Percentiles rank a stretch among this genome's conserved stretches.
These are phyloP conservation scores for Folsomia candida DNA, from an alignment of 2,888 invertebrate species.

Conservation along the genomic window DNA sequence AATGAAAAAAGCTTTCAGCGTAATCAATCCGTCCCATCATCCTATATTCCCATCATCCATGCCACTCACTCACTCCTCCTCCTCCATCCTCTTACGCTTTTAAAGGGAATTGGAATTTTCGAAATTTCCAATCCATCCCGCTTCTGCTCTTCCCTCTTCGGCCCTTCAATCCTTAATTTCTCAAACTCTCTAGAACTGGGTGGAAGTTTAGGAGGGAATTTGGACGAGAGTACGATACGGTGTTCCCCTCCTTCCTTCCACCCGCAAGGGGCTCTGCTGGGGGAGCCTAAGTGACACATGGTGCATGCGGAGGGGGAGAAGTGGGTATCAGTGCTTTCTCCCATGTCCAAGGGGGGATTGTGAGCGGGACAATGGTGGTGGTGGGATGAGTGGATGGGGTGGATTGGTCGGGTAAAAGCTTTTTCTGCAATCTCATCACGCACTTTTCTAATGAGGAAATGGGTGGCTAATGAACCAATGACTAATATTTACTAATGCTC, in stretches of 20 bases:
- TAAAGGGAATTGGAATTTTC: conserved; percentile 50
- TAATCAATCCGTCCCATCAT: conserved; percentile 47
- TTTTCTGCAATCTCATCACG: conserved; percentile 5
- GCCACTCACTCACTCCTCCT: conserved; percentile 25
- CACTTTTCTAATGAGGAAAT: conserved; percentile 11
- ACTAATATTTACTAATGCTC: conserved; percentile 10
- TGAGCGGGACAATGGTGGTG: neutral
- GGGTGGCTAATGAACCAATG: conserved; percentile 10
- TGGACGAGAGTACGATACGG: too few relatives aligned
- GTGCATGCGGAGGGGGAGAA: neutral
- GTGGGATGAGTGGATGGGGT: neutral
- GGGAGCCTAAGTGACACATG: too few relatives aligned
- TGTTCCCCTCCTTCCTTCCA: too few relatives aligned
- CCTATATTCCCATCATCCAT: conserved; percentile 19
- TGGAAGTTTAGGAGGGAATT: too few relatives aligned
- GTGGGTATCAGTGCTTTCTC: neutral
- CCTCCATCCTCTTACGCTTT: conserved; percentile 42
- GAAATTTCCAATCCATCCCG: conserved; percentile 32
- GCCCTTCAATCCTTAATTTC: too few relatives aligned
- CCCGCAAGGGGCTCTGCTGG: too few relatives aligned
- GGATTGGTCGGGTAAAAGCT: neutral
- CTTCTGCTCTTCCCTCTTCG: conserved; percentile 10
- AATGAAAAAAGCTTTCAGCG: conserved; percentile 51
- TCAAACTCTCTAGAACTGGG: too few relatives aligned
- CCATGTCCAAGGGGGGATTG: neutral